These are phyloP conservation scores for Sterrhoptilus dennistouni DNA, from an alignment of 2,113 vertebrate species.

Conservation along the genomic window DNA sequence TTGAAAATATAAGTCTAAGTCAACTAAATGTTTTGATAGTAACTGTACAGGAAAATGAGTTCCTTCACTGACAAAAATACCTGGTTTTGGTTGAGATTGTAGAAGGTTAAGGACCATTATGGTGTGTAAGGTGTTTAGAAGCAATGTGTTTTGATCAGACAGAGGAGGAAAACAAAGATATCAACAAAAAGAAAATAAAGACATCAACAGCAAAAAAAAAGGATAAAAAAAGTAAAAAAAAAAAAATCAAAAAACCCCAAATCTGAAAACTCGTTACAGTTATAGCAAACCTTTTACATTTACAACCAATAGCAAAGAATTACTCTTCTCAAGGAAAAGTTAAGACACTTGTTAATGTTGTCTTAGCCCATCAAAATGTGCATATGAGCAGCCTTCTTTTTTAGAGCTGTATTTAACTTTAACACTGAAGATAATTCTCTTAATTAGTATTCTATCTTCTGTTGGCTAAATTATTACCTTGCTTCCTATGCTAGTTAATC, in stretches of 20 bases:
- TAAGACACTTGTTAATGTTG: not conserved
- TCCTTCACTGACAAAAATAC: not conserved
- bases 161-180: not conserved
- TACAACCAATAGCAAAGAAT: not conserved
- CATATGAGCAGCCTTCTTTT: not conserved
- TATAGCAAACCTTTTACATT: not conserved
- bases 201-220: not conserved
- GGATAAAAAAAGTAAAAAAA: not conserved
- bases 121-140: not conserved
- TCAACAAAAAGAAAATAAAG: not conserved
- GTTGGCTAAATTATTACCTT: not conserved
- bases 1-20: not conserved
- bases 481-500: not conserved
- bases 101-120: not conserved
- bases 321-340: not conserved
- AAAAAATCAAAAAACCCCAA: rapidly evolving
- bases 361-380: not conserved
- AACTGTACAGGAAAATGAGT: not conserved
- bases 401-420: not conserved
- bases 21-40: not conserved
- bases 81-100: not conserved
- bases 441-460: not conserved
- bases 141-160: not conserved
- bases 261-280: not conserved
- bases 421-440: not conserved